Evolutionary conservation across 1,140 invertebrate species (phyloP).

Genomic region (Scylla paramamosain): DNA sequence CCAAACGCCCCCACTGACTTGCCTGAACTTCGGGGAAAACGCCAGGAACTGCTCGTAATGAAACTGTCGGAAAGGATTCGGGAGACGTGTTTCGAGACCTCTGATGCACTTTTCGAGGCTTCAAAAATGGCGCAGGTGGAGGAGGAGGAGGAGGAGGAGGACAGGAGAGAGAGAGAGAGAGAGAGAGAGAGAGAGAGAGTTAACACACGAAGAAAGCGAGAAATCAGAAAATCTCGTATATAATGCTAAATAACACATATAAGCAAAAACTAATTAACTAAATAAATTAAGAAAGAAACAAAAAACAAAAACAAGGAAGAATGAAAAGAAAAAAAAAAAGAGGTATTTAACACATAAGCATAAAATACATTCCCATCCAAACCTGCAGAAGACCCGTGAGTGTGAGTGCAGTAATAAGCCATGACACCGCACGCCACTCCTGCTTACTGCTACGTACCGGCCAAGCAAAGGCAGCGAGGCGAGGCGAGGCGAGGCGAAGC

Average conservation of each 20-base stretch:
- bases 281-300: no score
- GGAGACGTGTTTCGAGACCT: neutral
- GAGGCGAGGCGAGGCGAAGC: neutral
- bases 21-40: neutral
- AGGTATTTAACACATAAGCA: neutral
- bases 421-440: neutral
- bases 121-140: neutral
- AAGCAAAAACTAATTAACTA: no score
- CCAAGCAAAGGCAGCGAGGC: no score
- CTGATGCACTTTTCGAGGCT: neutral
- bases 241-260: no score
- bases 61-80: neutral
- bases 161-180: slow-evolving; percentile 7
- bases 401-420: neutral
- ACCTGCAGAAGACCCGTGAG: neutral
- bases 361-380: neutral
- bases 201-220: no score
- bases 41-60: neutral
- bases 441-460: neutral
- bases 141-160: neutral
- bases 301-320: no score
- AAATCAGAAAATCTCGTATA: neutral
- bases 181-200: neutral
- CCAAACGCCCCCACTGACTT: neutral
- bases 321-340: no score